These are phyloP conservation scores for Deroptyus accipitrinus DNA, from an alignment of 2,113 vertebrate genomes.

Conservation along the genomic window DNA sequence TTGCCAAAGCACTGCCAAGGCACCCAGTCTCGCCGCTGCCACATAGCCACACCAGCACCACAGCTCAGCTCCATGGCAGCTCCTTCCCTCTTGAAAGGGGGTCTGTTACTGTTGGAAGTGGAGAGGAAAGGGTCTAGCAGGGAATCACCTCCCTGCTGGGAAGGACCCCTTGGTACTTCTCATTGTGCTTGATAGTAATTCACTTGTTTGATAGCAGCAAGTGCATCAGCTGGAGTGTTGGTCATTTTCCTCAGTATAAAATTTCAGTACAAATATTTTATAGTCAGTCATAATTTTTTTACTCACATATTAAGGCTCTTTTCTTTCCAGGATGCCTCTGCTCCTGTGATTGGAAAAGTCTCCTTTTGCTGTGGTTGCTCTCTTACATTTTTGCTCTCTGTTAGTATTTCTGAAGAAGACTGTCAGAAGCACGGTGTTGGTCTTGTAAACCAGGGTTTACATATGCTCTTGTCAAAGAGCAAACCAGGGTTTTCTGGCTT, in stretches of 20 bases:
- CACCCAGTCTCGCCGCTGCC: rapidly evolving
- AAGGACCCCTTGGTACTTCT: background rate
- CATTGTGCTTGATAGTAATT: background rate
- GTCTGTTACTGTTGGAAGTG: background rate
- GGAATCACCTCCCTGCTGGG: background rate
- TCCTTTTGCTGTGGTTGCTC: background rate
- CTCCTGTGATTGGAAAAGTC: background rate
- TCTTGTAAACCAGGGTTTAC: no score
- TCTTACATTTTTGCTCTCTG: background rate
- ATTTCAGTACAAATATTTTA: background rate
- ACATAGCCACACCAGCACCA: rapidly evolving
- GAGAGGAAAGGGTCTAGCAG: background rate
- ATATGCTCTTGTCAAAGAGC: no score
- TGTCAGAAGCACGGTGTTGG: no score
- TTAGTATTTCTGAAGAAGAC: background rate
- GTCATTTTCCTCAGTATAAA: background rate
- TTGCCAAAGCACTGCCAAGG: background rate
- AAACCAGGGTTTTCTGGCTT: background rate
- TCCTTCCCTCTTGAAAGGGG: background rate
- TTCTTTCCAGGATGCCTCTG: background rate
- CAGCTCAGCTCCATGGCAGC: background rate
- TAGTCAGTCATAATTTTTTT: background rate
- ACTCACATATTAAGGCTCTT: background rate
- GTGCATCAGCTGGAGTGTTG: background rate
- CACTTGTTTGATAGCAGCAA: background rate